Conservation (phyloP, 2,888 invertebrate species). For the Tetrapedia diversipes region DNA sequence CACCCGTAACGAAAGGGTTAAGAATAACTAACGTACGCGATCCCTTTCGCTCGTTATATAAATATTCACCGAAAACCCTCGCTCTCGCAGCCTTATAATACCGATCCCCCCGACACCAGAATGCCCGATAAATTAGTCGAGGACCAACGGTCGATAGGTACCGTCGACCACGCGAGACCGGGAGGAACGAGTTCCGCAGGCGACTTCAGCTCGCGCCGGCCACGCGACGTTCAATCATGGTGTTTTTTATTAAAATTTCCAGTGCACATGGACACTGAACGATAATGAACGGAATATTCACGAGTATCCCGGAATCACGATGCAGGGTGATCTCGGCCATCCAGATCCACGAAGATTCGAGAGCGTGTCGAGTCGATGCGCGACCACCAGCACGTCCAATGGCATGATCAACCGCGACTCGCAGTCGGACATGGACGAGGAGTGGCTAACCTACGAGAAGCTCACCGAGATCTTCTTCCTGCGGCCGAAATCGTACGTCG, state of each 20-base stretch:
- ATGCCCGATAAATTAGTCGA: conserved; percentile 17
- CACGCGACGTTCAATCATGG: conserved; percentile 20
- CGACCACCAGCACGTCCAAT: conserved; percentile 34
- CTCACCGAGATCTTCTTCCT: conserved; percentile 25
- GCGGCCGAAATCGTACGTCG: neutral
- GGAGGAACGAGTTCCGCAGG: neutral
- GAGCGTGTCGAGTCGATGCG: neutral
- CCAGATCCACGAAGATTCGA: neutral
- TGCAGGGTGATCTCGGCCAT: conserved; percentile 29
- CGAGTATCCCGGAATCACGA: conserved; percentile 23
- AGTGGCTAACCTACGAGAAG: conserved; percentile 39
- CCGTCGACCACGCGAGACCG: conserved; percentile 1
- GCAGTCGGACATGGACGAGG: conserved; percentile 28
- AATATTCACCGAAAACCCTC: no score
- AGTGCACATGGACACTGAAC: neutral
- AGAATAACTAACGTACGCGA: no score
- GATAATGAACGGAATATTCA: conserved; percentile 49
- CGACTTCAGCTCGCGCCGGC: conserved; percentile 29
- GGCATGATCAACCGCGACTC: conserved; percentile 30
- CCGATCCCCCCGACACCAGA: no score
- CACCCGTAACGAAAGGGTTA: no score
- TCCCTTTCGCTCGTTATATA: no score
- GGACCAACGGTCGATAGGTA: no score
- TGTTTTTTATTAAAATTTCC: conserved; percentile 33
- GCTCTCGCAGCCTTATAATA: no score